Percentiles rank a stretch among this genome's conserved stretches.
Evolutionary conservation across 2,888 invertebrate genomes (phyloP).

Genomic region (Drosophila mimica): DNA sequence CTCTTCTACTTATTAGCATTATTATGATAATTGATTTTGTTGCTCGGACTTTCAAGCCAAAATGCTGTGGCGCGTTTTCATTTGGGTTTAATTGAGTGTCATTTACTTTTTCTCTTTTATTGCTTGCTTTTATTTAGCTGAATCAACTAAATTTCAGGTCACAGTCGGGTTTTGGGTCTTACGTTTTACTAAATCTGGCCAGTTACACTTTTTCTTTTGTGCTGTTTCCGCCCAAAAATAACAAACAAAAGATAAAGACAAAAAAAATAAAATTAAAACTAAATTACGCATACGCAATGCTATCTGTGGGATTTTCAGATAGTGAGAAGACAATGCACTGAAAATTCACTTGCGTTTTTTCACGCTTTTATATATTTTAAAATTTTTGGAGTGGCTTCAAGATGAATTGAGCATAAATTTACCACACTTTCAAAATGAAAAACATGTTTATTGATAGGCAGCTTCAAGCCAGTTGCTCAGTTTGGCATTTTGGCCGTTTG

Average conservation of each 20-base stretch:
- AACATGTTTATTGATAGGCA: slow-evolving; percentile 69
- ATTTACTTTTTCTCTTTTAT: slow-evolving; percentile 38
- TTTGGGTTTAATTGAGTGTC: slow-evolving; percentile 43
- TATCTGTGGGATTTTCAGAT: slow-evolving; percentile 34
- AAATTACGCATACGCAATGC: slow-evolving; percentile 64
- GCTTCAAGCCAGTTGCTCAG: slow-evolving; percentile 37
- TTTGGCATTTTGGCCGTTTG: slow-evolving; percentile 44
- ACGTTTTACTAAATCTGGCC: slow-evolving; percentile 11
- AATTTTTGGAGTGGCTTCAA: slow-evolving; percentile 19
- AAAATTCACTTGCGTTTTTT: slow-evolving; percentile 55
- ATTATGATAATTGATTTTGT: slow-evolving; percentile 62
- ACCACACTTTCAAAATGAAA: slow-evolving; percentile 64
- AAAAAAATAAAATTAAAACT: slow-evolving; percentile 24
- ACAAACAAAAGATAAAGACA: slow-evolving; percentile 20
- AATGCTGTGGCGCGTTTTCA: slow-evolving; percentile 37
- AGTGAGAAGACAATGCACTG: slow-evolving; percentile 56
- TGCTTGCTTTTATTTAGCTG: slow-evolving; percentile 54
- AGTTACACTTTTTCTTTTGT: slow-evolving; percentile 52
- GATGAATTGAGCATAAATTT: slow-evolving; percentile 48
- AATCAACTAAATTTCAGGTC: slow-evolving; percentile 37
- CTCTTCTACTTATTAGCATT: slow-evolving; percentile 60
- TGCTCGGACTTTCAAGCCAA: slow-evolving; percentile 26
- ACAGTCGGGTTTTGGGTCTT: slow-evolving; percentile 6
- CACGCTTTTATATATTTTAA: slow-evolving; percentile 24
- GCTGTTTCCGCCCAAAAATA: slow-evolving; percentile 43